Base-by-base conservation (phyloP, 2,888 invertebrate genomes). In the Sialis lutaria region DNA sequence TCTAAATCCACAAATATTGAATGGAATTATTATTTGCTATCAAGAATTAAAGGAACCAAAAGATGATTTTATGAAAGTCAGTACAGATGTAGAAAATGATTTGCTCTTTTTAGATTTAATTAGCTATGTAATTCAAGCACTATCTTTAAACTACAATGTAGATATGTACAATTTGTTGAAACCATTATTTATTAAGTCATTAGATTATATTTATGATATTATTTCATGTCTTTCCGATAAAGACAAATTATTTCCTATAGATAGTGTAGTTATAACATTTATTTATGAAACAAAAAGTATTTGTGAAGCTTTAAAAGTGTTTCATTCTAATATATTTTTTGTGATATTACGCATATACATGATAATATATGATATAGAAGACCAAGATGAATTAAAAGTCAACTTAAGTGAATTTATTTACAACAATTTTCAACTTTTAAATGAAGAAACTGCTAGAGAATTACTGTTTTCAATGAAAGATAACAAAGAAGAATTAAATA, bases 181-280 rank as follows among this genome's bases (percentile, higher is more conserved):
- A 10, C 12, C 37, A 37, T 37, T 10, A 10, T 10, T 37, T 10
- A 7, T 6, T 44, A 44, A 52, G 44, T 53, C 57, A 44, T 12
- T 54, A 7, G 40, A 50, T 33, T 53, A 56, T 43, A 44, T 56
- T 35, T 47, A 49, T 45, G 53, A 55, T 45, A 50, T 60, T 37
- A 50, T 58, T 6, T 47, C 53, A 31, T 57, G 53, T 53, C 57
- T 53, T 40, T 52, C 53, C 32, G 42, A 45, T 10, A 54, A 57
- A 52, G 54, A 56, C 42, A 57, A 59, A 53, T 44, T 60, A 6
- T 49, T 58, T 30, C 59, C 61, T 22, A 31, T 61, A 7, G 51
- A 52, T 35, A 53, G 57, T 30, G 54, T 58, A 46, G 51, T 58
- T 41, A 52, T 51, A 43, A 60, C 56, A 53, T 59, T 54, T 48